These are phyloP conservation scores for Diglossa brunneiventris DNA, from an alignment of 2,113 vertebrate species.

Conservation along the genomic window DNA sequence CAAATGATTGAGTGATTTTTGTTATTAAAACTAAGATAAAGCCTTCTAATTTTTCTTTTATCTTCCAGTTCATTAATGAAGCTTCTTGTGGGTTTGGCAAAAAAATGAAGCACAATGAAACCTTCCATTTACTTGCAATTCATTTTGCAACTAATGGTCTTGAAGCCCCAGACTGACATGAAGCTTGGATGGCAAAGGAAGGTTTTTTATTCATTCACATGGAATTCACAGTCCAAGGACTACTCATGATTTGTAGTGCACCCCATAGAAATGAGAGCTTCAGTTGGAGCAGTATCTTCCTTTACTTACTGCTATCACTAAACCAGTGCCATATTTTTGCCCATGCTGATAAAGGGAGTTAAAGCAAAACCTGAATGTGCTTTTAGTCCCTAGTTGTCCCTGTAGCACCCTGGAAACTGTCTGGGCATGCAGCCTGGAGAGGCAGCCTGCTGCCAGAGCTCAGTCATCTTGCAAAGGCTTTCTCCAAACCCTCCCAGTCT, in stretches of 20 bases:
- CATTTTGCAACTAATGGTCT: neutral
- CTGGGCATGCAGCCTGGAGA: neutral
- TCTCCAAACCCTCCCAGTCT: neutral
- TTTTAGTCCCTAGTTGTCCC: neutral
- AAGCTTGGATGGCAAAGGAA: neutral
- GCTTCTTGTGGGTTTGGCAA: neutral
- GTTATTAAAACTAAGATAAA: conserved; percentile 12
- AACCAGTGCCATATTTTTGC: neutral
- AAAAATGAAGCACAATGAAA: conserved; percentile 48
- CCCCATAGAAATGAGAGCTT: neutral
- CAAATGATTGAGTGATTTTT: neutral
- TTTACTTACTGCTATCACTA: neutral
- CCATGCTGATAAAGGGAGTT: neutral
- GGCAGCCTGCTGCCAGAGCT: neutral
- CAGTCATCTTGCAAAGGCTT: accelerated
- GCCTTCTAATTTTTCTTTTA: conserved; percentile 26
- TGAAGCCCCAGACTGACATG: conserved; percentile 25
- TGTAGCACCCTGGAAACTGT: neutral
- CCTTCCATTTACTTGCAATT: conserved; percentile 36
- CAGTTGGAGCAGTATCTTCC: neutral
- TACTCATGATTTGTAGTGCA: neutral
- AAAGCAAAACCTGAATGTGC: neutral
- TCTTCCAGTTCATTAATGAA: neutral
- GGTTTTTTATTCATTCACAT: conserved; percentile 19
- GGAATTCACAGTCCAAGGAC: neutral